Evolutionary conservation across 2,113 vertebrate species (phyloP), one percentile per base, ranked within the genome.

Genomic region (Silurus asotus): DNA sequence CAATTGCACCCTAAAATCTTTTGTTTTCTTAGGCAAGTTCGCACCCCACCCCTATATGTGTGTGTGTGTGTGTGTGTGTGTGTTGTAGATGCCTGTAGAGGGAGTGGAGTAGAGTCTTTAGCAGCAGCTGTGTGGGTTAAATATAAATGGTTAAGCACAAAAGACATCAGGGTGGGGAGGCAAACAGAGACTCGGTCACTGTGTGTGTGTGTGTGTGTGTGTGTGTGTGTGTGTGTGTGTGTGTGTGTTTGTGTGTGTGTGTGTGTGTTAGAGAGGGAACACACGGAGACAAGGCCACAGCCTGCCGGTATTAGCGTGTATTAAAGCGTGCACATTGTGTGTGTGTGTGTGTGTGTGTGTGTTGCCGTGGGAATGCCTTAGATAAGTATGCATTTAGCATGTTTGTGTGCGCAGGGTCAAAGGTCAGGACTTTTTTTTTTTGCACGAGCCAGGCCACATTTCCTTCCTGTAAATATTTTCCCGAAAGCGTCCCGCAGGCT

Each of bases 391-490:
- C 82, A 10, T 13, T 82, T 51, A 45, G 59, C 59, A 51, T 83
- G 56, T 82, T 58, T 85, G 51, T 83, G 56, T 25, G 49, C 58
- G 20, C 13, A 55, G 65, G 14, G 72, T 85, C 86, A 77, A 4
- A 74, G 79, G 79, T 48, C 83, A 89, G 56, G 83, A 77, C 62
- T 37, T 37, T 37, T 37, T 37, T 37, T 37, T 79, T 75, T 80
- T 14, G 51, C 83, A 59, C 72, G 74, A 48, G 78, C 79, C 92
- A 45, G 90, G 92, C 89, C 88, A 88, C 87, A 65, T 87, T 93
- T 94, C 92, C 94, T 94, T 94, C 93, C 94, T 93, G 90, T 89
- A 88, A 92, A 91, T 93, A 89, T 92, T 94, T 93, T 88, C 91
- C 89, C 90, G 64, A 89, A 87, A 92, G 84, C 85, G 89, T 94